A percentile compares a stretch with the other conserved stretches of the same genome.
phyloP scores from a whole-genome alignment of 2,113 vertebrate genomes.

The Amazona vittata region DNA sequence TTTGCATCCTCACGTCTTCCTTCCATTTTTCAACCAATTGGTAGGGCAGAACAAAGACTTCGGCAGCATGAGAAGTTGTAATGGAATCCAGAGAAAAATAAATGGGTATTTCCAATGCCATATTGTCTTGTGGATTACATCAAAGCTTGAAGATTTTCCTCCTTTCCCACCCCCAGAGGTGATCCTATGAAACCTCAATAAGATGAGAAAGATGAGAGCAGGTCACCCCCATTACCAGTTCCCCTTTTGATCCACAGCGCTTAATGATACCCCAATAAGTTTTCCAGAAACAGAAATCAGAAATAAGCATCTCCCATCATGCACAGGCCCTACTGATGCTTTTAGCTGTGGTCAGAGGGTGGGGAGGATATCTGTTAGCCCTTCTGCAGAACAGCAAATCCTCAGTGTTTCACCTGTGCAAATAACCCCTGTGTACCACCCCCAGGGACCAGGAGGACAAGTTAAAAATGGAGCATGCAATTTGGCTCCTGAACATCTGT shows the following conservation, averaged over 20 bases:
- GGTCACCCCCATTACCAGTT: no score
- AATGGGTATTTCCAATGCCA: not conserved
- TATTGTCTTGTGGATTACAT: not conserved
- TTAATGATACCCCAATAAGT: not conserved
- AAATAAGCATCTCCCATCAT: not conserved
- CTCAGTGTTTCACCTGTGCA: slow-evolving; percentile 25
- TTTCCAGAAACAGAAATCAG: not conserved
- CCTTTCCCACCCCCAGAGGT: not conserved
- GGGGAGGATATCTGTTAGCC: not conserved
- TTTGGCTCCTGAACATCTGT: not conserved
- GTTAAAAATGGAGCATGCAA: slow-evolving; percentile 20
- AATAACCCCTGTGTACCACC: not conserved
- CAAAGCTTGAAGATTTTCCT: not conserved
- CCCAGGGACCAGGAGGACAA: not conserved
- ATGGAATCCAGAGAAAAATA: not conserved
- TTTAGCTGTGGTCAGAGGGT: not conserved
- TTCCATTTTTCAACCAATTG: not conserved
- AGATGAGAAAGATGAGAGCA: not conserved
- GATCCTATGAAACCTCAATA: not conserved
- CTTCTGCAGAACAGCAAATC: not conserved
- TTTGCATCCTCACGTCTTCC: not conserved
- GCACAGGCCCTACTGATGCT: not conserved
- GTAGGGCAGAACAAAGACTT: not conserved
- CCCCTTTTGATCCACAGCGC: not conserved
- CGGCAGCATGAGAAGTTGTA: not conserved